Percentiles rank a stretch among this genome's conserved stretches.
Evolutionary conservation across 1,140 invertebrate genomes (phyloP).

Genomic region (Carposina sasakii): DNA sequence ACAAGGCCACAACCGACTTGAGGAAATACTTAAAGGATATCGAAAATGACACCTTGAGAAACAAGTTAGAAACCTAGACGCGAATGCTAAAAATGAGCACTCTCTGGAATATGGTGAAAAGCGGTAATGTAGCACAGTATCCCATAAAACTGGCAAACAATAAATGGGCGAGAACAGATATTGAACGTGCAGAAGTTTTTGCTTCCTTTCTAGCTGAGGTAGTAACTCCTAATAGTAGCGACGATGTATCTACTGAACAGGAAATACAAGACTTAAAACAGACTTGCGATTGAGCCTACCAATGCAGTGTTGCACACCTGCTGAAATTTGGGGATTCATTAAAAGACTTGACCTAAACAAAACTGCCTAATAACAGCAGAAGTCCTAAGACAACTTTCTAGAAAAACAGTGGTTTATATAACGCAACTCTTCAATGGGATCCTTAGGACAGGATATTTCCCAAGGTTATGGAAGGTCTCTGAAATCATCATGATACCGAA

Average conservation of each 20-base stretch:
- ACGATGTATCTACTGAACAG: background rate
- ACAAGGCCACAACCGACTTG: background rate
- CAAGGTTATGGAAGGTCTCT: constrained; percentile 6
- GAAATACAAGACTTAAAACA: constrained; percentile 1
- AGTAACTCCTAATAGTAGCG: constrained; percentile 2
- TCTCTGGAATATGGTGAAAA: constrained; percentile 5
- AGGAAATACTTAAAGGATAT: background rate
- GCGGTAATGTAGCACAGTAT: background rate
- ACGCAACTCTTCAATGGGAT: constrained; percentile 5
- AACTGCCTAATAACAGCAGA: constrained; percentile 9
- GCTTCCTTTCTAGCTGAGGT: background rate
- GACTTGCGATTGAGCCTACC: constrained; percentile 8
- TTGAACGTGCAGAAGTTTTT: constrained; percentile 3
- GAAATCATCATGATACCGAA: constrained; percentile 6
- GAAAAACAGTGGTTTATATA: constrained; percentile 4
- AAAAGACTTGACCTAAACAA: constrained; percentile 1
- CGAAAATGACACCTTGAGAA: background rate
- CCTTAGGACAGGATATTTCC: constrained; percentile 4
- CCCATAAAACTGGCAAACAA: background rate
- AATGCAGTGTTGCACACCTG: background rate
- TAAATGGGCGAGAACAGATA: background rate
- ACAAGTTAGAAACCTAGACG: background rate
- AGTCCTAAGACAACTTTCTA: constrained; percentile 2
- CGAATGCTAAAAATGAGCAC: background rate
- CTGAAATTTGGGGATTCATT: constrained; percentile 5